Evolutionary conservation across 2,797 vertebrate species (phyloP), one percentile per base, ranked within the genome.

Genomic region (Calcarius lapponicus): DNA sequence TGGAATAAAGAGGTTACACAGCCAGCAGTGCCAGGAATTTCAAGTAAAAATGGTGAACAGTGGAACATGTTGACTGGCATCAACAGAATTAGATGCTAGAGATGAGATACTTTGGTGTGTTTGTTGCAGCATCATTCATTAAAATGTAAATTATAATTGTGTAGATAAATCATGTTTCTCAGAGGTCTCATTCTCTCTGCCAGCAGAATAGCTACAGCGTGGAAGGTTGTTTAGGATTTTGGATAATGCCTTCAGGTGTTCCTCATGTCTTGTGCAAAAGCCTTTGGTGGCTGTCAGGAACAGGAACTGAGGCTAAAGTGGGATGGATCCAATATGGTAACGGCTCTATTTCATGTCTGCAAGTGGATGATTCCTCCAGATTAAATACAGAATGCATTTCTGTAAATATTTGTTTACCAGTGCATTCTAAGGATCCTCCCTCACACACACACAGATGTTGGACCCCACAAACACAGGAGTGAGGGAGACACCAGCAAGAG

Each of bases 101-200:
- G 61, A 51, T 53, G 69, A 96, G 80, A 38, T 36, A 43, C 42
- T 80, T 43, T 11, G 38, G 38, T 0, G 0, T 48, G n/a, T 65
- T 86, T 76, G 67, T 81, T 90, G 94, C 18, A 73, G 70, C 42
- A 22, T 91, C 79, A 40, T 81, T 69, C 86, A 70, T 87, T 92
- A 79, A 84, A 88, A 79, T 45, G 51, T 74, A 58, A 80, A 64
- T 87, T 75, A 26, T 38, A 81, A 75, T 88, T 62, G 74, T 65
- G 8, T 21, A 76, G 86, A 25, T 81, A 87, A 85, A 80, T 89
- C 43, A 19, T 26, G 47, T 70, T 87, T 76, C 90, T 50, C 45
- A 9, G 6, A 62, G 66, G 24, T 80, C 60, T 72, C 13, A 13
- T 74, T 86, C 53, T 71, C 19, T 61, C n/a, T 82, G 86, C 38